Base-by-base conservation (phyloP, 2,888 invertebrate genomes). In the Rugalucina vietnamica region DNA sequence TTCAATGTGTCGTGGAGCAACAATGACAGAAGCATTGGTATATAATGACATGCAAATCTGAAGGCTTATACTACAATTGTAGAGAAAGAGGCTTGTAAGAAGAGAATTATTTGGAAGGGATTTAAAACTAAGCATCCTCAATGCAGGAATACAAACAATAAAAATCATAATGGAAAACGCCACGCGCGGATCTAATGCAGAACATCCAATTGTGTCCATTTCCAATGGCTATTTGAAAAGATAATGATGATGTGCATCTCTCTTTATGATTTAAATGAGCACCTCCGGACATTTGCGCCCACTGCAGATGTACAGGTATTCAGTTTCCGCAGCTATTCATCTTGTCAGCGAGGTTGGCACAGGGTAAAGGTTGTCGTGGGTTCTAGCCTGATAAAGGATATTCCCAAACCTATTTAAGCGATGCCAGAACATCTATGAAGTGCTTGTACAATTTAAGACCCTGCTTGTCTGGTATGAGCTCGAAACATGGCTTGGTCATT, bases 121-220 rank as follows among this genome's bases (percentile, higher is more conserved):
- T 43, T 8, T 43, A 43, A 18, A 8, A 43, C n/a, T 12, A 43
- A 12, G 10, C 18, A 43, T 43, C 18, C 18, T 43, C 43, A 12
- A 18, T 43, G 18, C 43, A 43, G 18, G 18, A 43, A 43, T 43
- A 43, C 43, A 43, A 43, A 43, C 43, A 43, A 43, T 43, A 43
- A 43, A 12, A 43, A 43, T 43, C 8, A 43, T 43, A 43, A 43
- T 43, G 18, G 43, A 43, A 43, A 43, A 43, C 8, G 43, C 43
- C 21, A 57, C 29, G 65, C 65, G 65, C 65, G 34, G 32, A 24
- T 65, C 65, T 34, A 65, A 34, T 5, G 34, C 18, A 32, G 65
- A 65, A 34, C 65, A 65, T 65, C 65, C 27, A 21, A 65, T 65
- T 65, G 65, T 65, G 65, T 65, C 65, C 65, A 65, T 65, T 65